Evolutionary conservation across 2,888 invertebrate species (phyloP), one percentile per base, ranked within the genome.

Genomic region (Eilema griseolum): DNA sequence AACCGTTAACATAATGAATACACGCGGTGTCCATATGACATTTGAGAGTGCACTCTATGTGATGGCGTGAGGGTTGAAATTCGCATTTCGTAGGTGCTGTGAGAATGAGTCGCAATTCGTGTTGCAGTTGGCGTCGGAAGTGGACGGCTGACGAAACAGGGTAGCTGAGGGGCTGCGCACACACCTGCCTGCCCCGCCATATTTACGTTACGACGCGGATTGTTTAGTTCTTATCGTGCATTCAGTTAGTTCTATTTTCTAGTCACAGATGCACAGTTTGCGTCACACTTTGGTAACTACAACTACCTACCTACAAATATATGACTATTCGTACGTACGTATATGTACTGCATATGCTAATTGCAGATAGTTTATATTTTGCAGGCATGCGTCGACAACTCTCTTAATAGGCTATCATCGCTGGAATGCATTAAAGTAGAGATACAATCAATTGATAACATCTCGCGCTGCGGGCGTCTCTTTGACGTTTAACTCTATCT

Each of bases 101-200:
- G 69, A 74, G 75, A 79, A 77, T 82, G 79, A 82, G 80, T 83
- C 80, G 85, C 83, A 84, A 86, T 86, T 86, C 82, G 84, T 83
- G 83, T 83, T 83, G 84, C 86, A 88, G 85, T 84, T 85, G 74
- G 79, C 86, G 73, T 88, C 86, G 89, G 88, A 88, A 90, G 86
- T 85, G 83, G 78, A 80, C 78, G 79, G 72, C 76, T 60, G 66
- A 71, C 68, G 75, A 76, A 67, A 74, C 80, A 82, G 83, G 80
- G 83, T 85, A 84, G 77, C 76, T 78, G 78, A 81, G 85, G 89
- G 89, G 88, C 86, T 85, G 87, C 83, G 83, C 85, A 81, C 86
- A 85, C 93, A 93, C 92, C 92, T 93, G 93, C 91, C 87, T 79
- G 84, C 84, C 85, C 86, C 88, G 88, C 86, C 83, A 88, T 85